These are phyloP conservation scores for Eristalis pertinax DNA, from an alignment of 2,888 invertebrate genomes.

Conservation along the genomic window DNA sequence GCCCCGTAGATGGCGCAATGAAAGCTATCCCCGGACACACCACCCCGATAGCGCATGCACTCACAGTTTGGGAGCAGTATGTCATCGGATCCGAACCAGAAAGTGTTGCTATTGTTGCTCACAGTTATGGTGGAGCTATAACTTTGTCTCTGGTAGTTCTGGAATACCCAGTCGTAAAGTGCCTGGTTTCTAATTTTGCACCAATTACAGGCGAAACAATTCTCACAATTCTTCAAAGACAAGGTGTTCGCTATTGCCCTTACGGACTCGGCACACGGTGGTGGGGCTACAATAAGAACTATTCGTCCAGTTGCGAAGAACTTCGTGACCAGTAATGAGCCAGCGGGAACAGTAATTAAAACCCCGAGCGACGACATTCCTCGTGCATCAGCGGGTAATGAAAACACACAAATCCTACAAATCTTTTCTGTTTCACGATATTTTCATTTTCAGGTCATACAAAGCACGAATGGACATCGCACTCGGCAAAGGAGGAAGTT, in stretches of 20 bases:
- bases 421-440: neutral
- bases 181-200: neutral
- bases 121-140: conserved; percentile 90
- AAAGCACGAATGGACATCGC: conserved; percentile 88
- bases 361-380: conserved; percentile 82
- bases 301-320: conserved; percentile 82
- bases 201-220: conserved; percentile 81
- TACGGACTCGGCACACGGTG: conserved; percentile 88
- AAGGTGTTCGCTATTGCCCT: conserved; percentile 88
- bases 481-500: conserved; percentile 85
- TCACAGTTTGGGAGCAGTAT: conserved; percentile 87
- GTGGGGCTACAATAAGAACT: conserved; percentile 67
- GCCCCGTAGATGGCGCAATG: conserved; percentile 80
- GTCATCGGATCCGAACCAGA: conserved; percentile 84
- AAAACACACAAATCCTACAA: neutral
- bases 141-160: conserved; percentile 83
- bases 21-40: conserved; percentile 83
- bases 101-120: conserved; percentile 88
- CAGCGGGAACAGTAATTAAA: conserved; percentile 83
- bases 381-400: conserved; percentile 85
- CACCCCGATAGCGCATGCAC: conserved; percentile 85
- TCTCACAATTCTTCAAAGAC: conserved; percentile 84
- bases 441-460: conserved; percentile 82
- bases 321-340: conserved; percentile 84
- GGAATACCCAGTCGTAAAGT: neutral